Evolutionary conservation across 2,797 vertebrate genomes (phyloP), one percentile per base, ranked within the genome.

Genomic region (Protonibea diacanthus): DNA sequence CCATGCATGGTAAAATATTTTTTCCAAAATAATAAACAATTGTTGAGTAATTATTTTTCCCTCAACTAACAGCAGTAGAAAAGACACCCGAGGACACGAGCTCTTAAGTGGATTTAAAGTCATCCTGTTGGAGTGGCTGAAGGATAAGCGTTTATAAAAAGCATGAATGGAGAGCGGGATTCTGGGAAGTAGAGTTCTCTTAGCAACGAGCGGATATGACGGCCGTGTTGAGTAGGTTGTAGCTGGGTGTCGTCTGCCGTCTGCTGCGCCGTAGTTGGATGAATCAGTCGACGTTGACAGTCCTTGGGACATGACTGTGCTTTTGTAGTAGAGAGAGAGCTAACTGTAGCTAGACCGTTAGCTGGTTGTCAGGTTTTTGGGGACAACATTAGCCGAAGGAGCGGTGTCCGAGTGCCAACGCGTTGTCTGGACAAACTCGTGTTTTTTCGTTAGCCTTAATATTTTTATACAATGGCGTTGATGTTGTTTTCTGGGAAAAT

Each of bases 251-350:
- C 82, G 87, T 88, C 80, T 52, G 61, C 70, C 40, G 52, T 56
- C 62, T 70, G 67, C 89, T 82, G 8, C 33, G 74, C 84, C 8
- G 86, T 75, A 86, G 91, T 89, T 92, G 92, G 92, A 86, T 80
- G 89, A 90, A 88, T 78, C 87, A 88, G 87, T 88, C 86, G 90
- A 93, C 90, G 91, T 86, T 86, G 85, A 87, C 86, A 84, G 86
- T 83, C 83, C 65, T 83, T 73, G 86, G 84, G 83, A 63, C 76
- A 84, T 90, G 90, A 91, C 89, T 88, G 83, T 85, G 90, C 86
- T 88, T 86, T 87, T 88, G 88, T 91, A 90, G 88, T 89, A 78
- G 65, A 40, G 47, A 45, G 90, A 40, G 47, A 45, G 90, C 90
- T 92, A 86, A 89, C 84, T 91, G 81, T 92, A 93, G 88, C 92